A percentile compares a stretch with the other conserved stretches of the same genome.
Evolutionary conservation across 2,888 invertebrate species (phyloP).

Genomic region (Hyppa rectilinea): DNA sequence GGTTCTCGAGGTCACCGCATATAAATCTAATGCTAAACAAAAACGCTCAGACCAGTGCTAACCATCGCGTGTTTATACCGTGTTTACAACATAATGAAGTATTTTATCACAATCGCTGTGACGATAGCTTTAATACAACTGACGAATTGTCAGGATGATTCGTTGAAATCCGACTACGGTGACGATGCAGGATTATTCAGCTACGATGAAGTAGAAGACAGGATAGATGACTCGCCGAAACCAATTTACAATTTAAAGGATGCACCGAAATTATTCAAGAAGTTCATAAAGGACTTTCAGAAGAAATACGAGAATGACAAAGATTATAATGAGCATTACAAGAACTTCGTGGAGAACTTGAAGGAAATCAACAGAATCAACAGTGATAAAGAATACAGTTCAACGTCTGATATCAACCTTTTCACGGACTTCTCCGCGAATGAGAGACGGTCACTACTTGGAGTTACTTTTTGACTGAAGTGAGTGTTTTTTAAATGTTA

Average conservation of each 20-base stretch:
- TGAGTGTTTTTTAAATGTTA: constrained; percentile 19
- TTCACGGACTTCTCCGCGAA: constrained; percentile 75
- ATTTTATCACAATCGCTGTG: constrained; percentile 53
- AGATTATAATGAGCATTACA: constrained; percentile 73
- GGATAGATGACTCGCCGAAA: constrained; percentile 59
- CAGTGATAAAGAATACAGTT: constrained; percentile 62
- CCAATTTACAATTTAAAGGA: constrained; percentile 77
- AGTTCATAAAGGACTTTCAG: constrained; percentile 73
- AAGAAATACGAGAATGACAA: constrained; percentile 75
- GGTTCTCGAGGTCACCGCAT: constrained; percentile 68
- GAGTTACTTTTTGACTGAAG: constrained; percentile 6
- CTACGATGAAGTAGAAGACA: constrained; percentile 39
- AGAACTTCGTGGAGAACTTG: constrained; percentile 76
- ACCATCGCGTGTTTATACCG: constrained; percentile 54
- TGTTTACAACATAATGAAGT: constrained; percentile 67
- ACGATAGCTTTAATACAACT: constrained; percentile 55
- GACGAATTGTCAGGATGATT: constrained; percentile 44
- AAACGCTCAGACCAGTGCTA: constrained; percentile 60
- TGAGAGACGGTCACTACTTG: constrained; percentile 56
- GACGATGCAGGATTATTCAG: constrained; percentile 34
- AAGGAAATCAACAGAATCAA: constrained; percentile 79
- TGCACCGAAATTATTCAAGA: constrained; percentile 73
- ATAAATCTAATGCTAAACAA: constrained; percentile 53
- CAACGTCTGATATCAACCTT: constrained; percentile 75
- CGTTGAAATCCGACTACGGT: constrained; percentile 29